These are phyloP conservation scores for Falco columbarius DNA, from an alignment of 2,797 vertebrate species.

Conservation along the genomic window DNA sequence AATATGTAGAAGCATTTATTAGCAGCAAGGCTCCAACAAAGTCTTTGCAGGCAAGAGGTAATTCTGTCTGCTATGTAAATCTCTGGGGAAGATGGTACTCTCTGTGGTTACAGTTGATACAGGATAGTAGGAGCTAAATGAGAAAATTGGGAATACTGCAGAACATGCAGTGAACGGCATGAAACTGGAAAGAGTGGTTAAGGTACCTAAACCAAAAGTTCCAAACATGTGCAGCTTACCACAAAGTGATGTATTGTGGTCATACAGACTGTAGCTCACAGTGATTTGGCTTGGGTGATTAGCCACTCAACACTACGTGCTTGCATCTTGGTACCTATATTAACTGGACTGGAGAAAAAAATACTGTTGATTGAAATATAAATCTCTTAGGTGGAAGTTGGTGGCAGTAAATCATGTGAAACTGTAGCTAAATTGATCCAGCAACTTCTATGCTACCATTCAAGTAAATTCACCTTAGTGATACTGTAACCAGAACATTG, in stretches of 20 bases:
- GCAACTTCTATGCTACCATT: not conserved
- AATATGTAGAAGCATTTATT: not conserved
- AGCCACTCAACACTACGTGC: not conserved
- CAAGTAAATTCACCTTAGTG: not conserved
- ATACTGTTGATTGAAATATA: not conserved
- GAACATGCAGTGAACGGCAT: not conserved
- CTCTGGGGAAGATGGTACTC: not conserved
- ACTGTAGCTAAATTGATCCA: not conserved
- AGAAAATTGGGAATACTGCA: not conserved
- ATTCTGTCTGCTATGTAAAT: not conserved
- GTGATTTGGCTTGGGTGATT: not conserved
- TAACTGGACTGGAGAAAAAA: not conserved
- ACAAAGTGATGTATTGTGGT: not conserved
- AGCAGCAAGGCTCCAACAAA: not conserved
- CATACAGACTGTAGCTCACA: not conserved
- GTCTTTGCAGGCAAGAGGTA: not conserved
- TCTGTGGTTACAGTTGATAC: not conserved
- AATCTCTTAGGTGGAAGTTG: not conserved
- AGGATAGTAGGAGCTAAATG: not conserved
- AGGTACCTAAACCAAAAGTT: not conserved
- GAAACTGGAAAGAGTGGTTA: not conserved
- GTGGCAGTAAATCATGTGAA: not conserved
- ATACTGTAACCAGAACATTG: not conserved
- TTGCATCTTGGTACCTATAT: not conserved
- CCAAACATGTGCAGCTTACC: not conserved